A percentile compares a stretch with the other conserved stretches of the same genome.
phyloP scores from a whole-genome alignment of 2,888 invertebrate genomes.

The Orthosia cruda region DNA sequence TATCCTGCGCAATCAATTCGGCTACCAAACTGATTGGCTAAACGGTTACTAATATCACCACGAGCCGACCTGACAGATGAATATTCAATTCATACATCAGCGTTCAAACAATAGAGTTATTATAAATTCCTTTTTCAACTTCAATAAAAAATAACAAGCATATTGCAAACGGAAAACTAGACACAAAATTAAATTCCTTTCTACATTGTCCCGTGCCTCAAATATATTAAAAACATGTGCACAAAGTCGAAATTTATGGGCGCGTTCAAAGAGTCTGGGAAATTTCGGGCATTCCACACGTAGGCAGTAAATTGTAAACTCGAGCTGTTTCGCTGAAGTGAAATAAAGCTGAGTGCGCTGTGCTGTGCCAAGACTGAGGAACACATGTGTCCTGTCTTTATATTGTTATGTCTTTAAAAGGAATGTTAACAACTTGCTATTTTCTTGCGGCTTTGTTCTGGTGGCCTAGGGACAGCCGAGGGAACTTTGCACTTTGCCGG shows the following conservation, averaged over 20 bases:
- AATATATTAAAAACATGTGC: constrained; percentile 40
- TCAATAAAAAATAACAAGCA: constrained; percentile 16
- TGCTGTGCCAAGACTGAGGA: constrained; percentile 6
- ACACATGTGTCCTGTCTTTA: background rate
- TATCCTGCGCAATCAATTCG: too few species aligned
- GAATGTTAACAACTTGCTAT: background rate
- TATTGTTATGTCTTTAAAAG: background rate
- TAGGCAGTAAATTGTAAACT: constrained; percentile 50
- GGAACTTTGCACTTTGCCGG: too few species aligned
- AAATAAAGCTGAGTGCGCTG: constrained; percentile 26
- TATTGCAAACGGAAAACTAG: background rate
- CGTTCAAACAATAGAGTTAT: background rate
- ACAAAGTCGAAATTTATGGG: constrained; percentile 42
- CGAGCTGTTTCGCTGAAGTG: constrained; percentile 14
- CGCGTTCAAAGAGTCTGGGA: constrained; percentile 20
- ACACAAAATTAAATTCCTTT: constrained; percentile 33
- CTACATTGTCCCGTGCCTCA: background rate
- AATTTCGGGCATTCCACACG: constrained; percentile 57
- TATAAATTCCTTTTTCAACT: background rate
- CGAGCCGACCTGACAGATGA: background rate
- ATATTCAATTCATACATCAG: background rate
- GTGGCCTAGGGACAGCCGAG: too few species aligned
- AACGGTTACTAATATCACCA: background rate
- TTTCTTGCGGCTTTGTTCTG: background rate
- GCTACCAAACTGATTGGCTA: too few species aligned